These are phyloP conservation scores for Prunella himalayana DNA, from an alignment of 2,113 vertebrate genomes.

Conservation along the genomic window DNA sequence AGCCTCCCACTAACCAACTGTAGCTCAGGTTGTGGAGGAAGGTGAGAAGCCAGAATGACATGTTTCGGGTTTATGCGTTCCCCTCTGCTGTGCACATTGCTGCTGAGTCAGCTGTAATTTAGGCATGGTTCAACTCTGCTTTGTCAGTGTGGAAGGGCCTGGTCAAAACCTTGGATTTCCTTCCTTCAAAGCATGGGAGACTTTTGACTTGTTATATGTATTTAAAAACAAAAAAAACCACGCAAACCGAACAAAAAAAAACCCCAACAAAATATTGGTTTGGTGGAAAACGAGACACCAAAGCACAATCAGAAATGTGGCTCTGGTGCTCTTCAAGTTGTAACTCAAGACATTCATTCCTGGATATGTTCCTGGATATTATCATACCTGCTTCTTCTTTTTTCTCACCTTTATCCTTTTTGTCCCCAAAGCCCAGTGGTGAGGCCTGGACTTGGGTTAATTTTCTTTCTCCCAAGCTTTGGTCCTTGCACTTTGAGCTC, in stretches of 20 bases:
- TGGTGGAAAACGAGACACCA: not conserved
- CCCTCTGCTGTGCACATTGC: not conserved
- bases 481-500: not conserved
- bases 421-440: not conserved
- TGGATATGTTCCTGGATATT: not conserved
- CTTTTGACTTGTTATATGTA: not conserved
- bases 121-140: not conserved
- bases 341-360: not conserved
- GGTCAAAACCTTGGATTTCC: not conserved
- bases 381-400: not conserved
- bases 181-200: not conserved
- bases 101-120: not conserved
- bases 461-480: not conserved
- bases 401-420: not conserved
- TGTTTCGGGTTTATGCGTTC: not conserved
- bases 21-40: not conserved
- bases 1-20: not conserved
- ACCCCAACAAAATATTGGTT: not conserved
- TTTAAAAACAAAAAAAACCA: not conserved
- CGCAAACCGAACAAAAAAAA: not conserved
- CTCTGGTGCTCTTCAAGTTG: not conserved
- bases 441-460: not conserved
- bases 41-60: not conserved
- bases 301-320: not conserved
- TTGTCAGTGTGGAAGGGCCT: not conserved